Percentiles rank a stretch among this genome's conserved stretches.
phyloP scores from a whole-genome alignment of 2,113 vertebrate species.

The Pseudonaja textilis region DNA sequence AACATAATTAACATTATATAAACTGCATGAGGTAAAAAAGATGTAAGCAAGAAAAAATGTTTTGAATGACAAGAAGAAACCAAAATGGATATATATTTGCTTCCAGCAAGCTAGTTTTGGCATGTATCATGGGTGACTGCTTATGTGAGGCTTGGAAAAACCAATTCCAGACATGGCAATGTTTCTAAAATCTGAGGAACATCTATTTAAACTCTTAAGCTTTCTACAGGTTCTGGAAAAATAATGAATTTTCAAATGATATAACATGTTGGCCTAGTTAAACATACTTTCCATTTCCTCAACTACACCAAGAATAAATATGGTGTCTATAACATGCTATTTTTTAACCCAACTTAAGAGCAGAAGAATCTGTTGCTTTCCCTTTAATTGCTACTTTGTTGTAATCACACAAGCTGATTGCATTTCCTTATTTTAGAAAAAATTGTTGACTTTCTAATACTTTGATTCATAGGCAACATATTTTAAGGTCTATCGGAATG shows the following conservation, averaged over 20 bases:
- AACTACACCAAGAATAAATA: constrained; percentile 15
- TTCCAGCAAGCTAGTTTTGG: background rate
- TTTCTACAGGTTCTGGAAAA: constrained; percentile 20
- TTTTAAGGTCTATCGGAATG: background rate
- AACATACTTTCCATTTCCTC: constrained; percentile 28
- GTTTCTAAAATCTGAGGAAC: constrained; percentile 21
- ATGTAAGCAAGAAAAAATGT: background rate
- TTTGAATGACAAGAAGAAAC: background rate
- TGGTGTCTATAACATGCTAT: background rate
- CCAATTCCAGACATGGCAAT: constrained; percentile 13
- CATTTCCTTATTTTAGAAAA: background rate
- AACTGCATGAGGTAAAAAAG: no score
- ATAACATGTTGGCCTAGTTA: background rate
- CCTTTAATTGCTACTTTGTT: background rate
- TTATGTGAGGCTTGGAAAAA: constrained; percentile 1
- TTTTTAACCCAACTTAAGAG: background rate
- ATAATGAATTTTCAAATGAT: constrained; percentile 14
- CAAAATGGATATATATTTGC: background rate
- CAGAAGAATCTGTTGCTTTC: background rate
- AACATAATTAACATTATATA: background rate
- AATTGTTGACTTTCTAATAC: background rate
- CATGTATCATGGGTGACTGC: background rate
- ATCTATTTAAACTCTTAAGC: constrained; percentile 13
- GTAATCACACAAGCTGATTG: background rate
- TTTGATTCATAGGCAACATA: background rate